Percentiles rank a stretch among this genome's conserved stretches.
These are phyloP conservation scores for Molossus alvarezi DNA, from an alignment of 2,797 vertebrate genomes.

Conservation along the genomic window DNA sequence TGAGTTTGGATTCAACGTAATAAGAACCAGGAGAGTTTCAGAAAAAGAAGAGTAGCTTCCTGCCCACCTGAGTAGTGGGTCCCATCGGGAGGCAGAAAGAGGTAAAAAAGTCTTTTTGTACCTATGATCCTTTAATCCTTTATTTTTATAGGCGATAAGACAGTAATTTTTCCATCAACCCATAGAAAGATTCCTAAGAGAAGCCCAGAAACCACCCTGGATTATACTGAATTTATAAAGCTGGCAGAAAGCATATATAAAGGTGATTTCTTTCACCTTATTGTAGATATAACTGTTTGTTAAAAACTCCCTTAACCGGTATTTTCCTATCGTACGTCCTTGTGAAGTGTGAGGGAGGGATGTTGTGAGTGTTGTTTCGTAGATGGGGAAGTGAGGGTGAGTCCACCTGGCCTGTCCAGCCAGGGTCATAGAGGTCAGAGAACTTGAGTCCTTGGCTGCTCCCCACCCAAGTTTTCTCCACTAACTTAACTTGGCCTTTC, in stretches of 20 bases:
- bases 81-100: conserved; percentile 56
- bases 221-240: conserved; percentile 81
- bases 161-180: conserved; percentile 71
- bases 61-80: background rate
- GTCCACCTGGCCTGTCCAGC: background rate
- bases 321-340: conserved; percentile 19
- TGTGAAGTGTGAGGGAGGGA: background rate
- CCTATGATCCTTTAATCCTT: conserved; percentile 79
- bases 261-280: conserved; percentile 52
- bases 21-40: conserved; percentile 30
- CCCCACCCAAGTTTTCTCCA: background rate
- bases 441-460: background rate
- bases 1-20: conserved; percentile 57
- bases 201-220: conserved; percentile 58
- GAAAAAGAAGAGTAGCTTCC: conserved; percentile 51
- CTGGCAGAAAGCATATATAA: conserved; percentile 63
- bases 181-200: conserved; percentile 72
- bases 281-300: conserved; percentile 66
- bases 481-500: background rate
- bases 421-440: background rate
- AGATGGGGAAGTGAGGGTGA: background rate
- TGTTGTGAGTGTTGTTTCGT: background rate
- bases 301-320: conserved; percentile 5
- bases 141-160: conserved; percentile 79
- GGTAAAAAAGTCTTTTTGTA: conserved; percentile 71